These are phyloP conservation scores for Ammodramus savannarum DNA, from an alignment of 2,113 vertebrate species.

Conservation along the genomic window DNA sequence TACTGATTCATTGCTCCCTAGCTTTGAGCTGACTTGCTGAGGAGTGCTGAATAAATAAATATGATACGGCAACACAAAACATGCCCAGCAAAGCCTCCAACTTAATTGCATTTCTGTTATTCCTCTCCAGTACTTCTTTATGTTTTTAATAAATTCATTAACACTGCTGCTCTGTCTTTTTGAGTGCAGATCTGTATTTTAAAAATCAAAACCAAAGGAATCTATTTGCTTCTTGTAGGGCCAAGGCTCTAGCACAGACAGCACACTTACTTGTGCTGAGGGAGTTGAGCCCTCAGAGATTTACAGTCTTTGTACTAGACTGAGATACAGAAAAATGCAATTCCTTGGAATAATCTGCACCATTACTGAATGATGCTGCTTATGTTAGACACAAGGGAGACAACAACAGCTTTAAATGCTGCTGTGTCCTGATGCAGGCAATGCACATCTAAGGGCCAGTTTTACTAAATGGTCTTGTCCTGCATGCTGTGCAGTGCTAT, in stretches of 20 bases:
- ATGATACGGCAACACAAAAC: not conserved
- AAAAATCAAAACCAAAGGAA: not conserved
- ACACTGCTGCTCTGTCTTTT: not conserved
- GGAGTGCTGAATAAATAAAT: constrained; percentile 16
- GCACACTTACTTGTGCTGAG: not conserved
- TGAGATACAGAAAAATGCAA: not conserved
- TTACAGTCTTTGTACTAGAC: not conserved
- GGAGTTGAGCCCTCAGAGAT: not conserved
- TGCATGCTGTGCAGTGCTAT: not conserved
- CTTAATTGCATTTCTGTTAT: not conserved
- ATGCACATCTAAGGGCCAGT: not conserved
- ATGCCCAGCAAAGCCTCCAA: not conserved
- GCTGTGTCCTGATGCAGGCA: not conserved
- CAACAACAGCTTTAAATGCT: not conserved
- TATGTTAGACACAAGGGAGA: not conserved
- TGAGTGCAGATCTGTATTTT: not conserved
- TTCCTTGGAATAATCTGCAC: not conserved
- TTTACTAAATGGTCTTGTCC: not conserved
- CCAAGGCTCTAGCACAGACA: not conserved
- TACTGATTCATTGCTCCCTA: constrained; percentile 36
- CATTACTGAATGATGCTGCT: rapidly evolving
- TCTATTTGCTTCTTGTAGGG: not conserved
- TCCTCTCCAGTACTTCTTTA: not conserved
- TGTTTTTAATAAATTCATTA: not conserved
- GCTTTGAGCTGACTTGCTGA: constrained; percentile 3